A percentile compares a stretch with the other conserved stretches of the same genome.
Evolutionary conservation across 2,797 vertebrate species (phyloP).

Genomic region (Cichlasoma orientale): DNA sequence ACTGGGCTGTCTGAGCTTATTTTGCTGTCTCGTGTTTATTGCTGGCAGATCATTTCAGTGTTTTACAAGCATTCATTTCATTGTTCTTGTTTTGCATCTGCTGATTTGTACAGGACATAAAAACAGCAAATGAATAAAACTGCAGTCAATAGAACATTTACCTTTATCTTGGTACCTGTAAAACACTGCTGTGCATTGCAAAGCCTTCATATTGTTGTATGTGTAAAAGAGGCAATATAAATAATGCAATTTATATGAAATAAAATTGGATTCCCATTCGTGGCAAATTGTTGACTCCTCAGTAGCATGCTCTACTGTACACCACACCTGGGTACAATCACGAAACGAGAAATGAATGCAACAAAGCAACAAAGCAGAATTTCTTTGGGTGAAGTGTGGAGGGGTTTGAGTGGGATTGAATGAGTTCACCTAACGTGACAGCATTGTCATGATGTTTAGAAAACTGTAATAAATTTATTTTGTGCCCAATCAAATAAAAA

Average conservation of each 20-base stretch:
- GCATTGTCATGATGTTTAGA: background rate
- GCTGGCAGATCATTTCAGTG: constrained; percentile 4
- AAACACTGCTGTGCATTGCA: constrained; percentile 34
- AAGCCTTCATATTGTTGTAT: constrained; percentile 57
- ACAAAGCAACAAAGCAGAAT: constrained; percentile 29
- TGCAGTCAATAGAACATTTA: constrained; percentile 38
- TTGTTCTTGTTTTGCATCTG: constrained; percentile 32
- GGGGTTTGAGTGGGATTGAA: background rate
- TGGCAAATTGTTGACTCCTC: constrained; percentile 31
- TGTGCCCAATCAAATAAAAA: constrained; percentile 3
- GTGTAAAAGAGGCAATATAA: constrained; percentile 67
- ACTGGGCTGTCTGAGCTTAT: constrained; percentile 1
- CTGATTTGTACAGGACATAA: constrained; percentile 45
- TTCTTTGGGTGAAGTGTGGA: constrained; percentile 8
- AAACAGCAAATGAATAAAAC: constrained; percentile 41
- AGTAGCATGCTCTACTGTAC: background rate
- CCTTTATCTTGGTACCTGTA: constrained; percentile 39
- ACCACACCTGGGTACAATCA: constrained; percentile 26
- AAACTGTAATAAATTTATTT: constrained; percentile 7
- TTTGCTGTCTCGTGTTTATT: constrained; percentile 13
- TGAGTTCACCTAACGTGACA: background rate
- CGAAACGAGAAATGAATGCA: constrained; percentile 25
- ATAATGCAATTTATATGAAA: constrained; percentile 67
- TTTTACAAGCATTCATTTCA: constrained; percentile 21
- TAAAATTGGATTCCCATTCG: constrained; percentile 65